Evolutionary conservation across 1,140 invertebrate genomes (phyloP), one percentile per base, ranked within the genome.

Genomic region (Subanguina moxae): DNA sequence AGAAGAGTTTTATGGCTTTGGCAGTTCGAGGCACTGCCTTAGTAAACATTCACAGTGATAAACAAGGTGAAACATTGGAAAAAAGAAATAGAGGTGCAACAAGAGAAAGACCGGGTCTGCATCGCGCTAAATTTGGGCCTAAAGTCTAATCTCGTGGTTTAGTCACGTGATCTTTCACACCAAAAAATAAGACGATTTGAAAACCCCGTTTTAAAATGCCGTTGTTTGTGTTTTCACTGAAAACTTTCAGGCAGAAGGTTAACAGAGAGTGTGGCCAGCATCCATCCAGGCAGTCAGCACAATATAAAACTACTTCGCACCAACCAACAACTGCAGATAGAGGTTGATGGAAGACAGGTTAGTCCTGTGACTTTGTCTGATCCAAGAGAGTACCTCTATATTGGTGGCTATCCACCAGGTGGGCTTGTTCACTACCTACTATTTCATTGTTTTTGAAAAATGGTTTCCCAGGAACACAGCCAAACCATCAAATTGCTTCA

Each of bases 341-440:
- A 21, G 0, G 57, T 71, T 1, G 57, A 71, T 43, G 70, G 67
- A 1, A 23, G 15, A 25, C 32, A 46, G 32, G 73, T 11, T 15
- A 38, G 57, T 52, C n/a, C 72, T 27, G 32, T 38, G 1, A 19
- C 27, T 25, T 42, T 65, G 9, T 62, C 68, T 25, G 28, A 62
- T 27, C 25, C 72, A 3, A 76, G 72, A 32, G 80, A 77, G 8
- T 48, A 66, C 15, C 57, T 78, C 1, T 80, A 70, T 45, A 75
- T 78, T 19, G 77, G 77, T 5, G 77, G 77, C n/a, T 46, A 80
- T n/a, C 67, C 77, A 8, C 77, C 77, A n/a, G 77, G 78, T 38
- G 32, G 11, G 32, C 32, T 38, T 3, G 3, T 38, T 38, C 32
- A 38, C 3, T 38, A 38, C 11, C n/a, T 38, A 38, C 11, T 38